Percentiles rank a stretch among this genome's conserved stretches.
Conservation (phyloP, 1,140 invertebrate genomes). For the Drosophila mauritiana region DNA sequence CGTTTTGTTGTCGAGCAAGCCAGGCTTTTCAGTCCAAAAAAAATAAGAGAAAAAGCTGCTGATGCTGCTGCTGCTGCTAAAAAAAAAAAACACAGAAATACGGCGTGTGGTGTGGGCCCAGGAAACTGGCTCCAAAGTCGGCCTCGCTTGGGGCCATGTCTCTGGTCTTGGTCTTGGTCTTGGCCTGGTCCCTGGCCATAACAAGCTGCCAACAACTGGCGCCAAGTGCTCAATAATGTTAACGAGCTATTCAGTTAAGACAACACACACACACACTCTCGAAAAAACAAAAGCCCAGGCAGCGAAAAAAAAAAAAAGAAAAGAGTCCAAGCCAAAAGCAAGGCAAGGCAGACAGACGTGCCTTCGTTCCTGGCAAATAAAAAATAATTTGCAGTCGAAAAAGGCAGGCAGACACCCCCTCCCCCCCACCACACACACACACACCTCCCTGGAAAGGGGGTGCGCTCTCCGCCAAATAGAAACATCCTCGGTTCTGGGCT, state of each 20-base stretch:
- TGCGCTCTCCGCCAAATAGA: conserved; percentile 69
- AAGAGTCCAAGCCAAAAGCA: conserved; percentile 22
- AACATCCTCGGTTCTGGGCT: conserved; percentile 61
- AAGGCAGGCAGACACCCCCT: conserved; percentile 53
- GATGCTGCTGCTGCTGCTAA: too few relatives aligned
- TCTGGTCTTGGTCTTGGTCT: conserved; percentile 47
- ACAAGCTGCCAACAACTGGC: conserved; percentile 84
- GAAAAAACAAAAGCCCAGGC: conserved; percentile 12
- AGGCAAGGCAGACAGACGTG: conserved; percentile 66
- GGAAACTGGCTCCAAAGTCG: conserved; percentile 58
- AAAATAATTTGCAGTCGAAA: conserved; percentile 82
- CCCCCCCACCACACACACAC: neutral
- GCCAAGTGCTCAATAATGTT: conserved; percentile 84
- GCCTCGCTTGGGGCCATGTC: conserved; percentile 70
- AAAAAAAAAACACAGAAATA: conserved; percentile 3
- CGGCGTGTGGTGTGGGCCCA: conserved; percentile 71
- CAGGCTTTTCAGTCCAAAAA: conserved; percentile 5
- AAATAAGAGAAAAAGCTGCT: neutral
- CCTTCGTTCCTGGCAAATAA: conserved; percentile 73
- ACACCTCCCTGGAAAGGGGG: neutral
- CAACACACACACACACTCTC: conserved; percentile 51
- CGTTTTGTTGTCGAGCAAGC: conserved; percentile 76
- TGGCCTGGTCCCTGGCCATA: conserved; percentile 66
- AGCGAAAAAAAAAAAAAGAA: conserved; percentile 19
- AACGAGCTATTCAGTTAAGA: conserved; percentile 84